Evolutionary conservation across 1,140 invertebrate genomes (phyloP), one percentile per base, ranked within the genome.

Genomic region (Sinonovacula constricta): DNA sequence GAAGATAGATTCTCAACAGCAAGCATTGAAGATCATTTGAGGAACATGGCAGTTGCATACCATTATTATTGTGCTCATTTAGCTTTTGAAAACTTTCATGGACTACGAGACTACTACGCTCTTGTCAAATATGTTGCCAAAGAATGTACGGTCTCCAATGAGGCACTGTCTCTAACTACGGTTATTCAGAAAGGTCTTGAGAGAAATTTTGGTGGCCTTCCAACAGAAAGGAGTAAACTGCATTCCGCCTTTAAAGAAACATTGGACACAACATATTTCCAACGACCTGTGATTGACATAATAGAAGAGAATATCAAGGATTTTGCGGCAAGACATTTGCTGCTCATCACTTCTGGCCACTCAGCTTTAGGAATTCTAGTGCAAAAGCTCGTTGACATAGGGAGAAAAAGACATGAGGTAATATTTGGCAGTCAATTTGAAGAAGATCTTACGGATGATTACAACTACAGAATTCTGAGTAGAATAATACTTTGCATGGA

Each of bases 401-500:
- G 56, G 15, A 60, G 77, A 26, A 45, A 80, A 12, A 5, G 39
- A 15, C 67, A 74, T 71, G 79, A 78, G 70, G 57, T 85, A 0
- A 86, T 87, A 1, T 84, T 84, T 67, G 86, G 86, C 26, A 87
- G 86, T 57, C 82, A 84, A 28, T 87, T 87, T 82, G 79, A 83
- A 72, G 85, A 87, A 54, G 86, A 87, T 45, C 53, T 80, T 0
- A 81, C 72, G 18, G 85, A 86, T 60, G 85, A 86, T 26, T 86
- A 86, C 72, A 82, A 83, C 33, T 86, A 85, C 70, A 65, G 87
- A n/a, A 87, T 85, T 36, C 72, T 88, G 0, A 87, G 84, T 54
- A 71, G 79, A 57, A 87, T 88, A 7, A 88, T 87, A n/a, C 69
- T 87, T 2, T 87, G 87, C 31, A 88, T 88, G 87, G 86, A 88